Base-by-base conservation (phyloP, 2,797 vertebrate genomes). In the Channallabes apus region DNA sequence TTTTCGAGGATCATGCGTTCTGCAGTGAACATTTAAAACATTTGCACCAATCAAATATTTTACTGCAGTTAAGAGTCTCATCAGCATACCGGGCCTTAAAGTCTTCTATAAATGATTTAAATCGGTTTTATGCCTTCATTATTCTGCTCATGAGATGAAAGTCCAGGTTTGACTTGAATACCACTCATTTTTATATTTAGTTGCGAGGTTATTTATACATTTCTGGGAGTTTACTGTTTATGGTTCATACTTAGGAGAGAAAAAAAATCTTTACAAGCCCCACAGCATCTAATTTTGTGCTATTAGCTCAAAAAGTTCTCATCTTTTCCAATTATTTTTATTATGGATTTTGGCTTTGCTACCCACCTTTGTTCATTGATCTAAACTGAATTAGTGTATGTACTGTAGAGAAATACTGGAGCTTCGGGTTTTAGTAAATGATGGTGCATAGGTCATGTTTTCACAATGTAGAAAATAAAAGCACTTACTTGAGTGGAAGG, bases 401-500 rank as follows among this genome's bases (percentile, higher is more conserved):
- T n/a, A n/a, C n/a, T n/a, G n/a, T 35, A 58, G 18, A 46, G 9
- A 75, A 41, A 72, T 41, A 82, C 1, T 18, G 54, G 32, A 24
- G 46, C 51, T 54, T 54, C 51, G 3, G 3, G 51, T 76, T 54
- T 65, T 22, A 51, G 14, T 64, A 41, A 81, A 61, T 22, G 18
- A 5, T 38, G 71, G 41, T 64, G 56, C 77, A 85, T 38, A 65
- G 80, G 35, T 54, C 41, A 73, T 35, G 35, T 11, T 61, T 61
- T 78, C 56, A 38, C 24, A 12, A 61, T 35, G 56, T 27, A 54
- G 17, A 80, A 73, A 54, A 41, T 41, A 62, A 86, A 69, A 6
- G 4, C 61, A 90, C 94, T 94, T 96, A 99, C 98, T 96, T 99
- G 98, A 92, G 95, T 89, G 83, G 95, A 92, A 69, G 97, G 94